phyloP scores from a whole-genome alignment of 2,797 vertebrate genomes.

The Ibycter americanus region DNA sequence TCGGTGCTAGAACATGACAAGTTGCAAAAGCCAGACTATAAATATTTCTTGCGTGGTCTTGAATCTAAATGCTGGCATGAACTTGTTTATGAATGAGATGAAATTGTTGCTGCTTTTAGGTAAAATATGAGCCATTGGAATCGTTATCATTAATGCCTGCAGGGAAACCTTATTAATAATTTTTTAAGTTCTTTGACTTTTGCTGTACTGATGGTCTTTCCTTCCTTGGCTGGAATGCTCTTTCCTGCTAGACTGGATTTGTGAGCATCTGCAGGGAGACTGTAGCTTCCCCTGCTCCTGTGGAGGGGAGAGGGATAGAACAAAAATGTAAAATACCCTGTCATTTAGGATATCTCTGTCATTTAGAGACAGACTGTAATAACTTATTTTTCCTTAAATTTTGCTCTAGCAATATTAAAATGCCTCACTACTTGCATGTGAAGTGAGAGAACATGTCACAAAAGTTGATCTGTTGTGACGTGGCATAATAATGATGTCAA shows the following conservation, averaged over 20 bases:
- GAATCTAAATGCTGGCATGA: not conserved
- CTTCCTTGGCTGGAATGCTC: not conserved
- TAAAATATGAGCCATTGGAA: not conserved
- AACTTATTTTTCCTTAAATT: not conserved
- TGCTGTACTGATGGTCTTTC: not conserved
- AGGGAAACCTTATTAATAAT: not conserved
- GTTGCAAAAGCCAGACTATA: not conserved
- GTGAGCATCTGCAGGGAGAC: not conserved
- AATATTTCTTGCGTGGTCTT: not conserved
- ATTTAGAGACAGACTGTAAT: not conserved
- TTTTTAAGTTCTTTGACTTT: not conserved
- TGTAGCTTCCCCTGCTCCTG: not conserved
- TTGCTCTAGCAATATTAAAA: not conserved
- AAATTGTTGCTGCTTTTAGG: not conserved
- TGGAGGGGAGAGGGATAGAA: not conserved
- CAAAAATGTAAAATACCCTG: not conserved
- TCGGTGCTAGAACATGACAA: not conserved
- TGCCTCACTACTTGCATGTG: not conserved
- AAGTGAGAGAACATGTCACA: not conserved
- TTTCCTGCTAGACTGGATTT: not conserved
- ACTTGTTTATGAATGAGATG: not conserved
- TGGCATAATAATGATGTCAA: not conserved
- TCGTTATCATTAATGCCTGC: not conserved
- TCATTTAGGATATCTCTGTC: not conserved
- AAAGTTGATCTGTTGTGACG: not conserved